Evolutionary conservation across 2,888 invertebrate species (phyloP).

Genomic region (Azorinus chamasolen): DNA sequence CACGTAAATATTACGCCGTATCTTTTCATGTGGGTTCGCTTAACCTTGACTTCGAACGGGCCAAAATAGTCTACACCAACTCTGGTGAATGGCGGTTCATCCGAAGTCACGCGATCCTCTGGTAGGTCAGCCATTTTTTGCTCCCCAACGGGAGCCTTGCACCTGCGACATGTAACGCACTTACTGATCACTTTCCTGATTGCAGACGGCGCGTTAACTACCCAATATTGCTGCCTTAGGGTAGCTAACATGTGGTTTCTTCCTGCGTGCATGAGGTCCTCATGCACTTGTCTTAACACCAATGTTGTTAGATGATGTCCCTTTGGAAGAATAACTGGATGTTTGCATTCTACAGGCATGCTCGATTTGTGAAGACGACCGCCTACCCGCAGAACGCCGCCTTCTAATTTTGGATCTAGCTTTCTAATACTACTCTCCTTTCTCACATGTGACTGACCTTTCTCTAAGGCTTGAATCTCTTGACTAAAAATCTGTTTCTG

Average conservation of each 20-base stretch:
- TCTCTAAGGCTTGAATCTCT: conserved; percentile 1
- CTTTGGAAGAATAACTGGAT: conserved; percentile 47
- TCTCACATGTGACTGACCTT: neutral
- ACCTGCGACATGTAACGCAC: conserved; percentile 38
- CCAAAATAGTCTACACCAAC: conserved; percentile 66
- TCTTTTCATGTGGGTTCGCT: conserved; percentile 46
- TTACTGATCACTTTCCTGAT: conserved; percentile 28
- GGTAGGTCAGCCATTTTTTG: conserved; percentile 55
- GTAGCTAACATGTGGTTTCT: conserved; percentile 42
- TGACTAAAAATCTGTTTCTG: conserved; percentile 16
- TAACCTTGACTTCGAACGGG: conserved; percentile 54
- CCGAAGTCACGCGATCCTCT: conserved; percentile 28
- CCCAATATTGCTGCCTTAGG: conserved; percentile 38
- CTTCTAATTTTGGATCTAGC: conserved; percentile 26
- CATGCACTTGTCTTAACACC: conserved; percentile 36
- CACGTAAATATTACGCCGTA: conserved; percentile 64
- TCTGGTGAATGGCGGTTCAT: conserved; percentile 46
- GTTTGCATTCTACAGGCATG: conserved; percentile 19
- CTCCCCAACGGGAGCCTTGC: conserved; percentile 8
- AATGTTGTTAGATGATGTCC: conserved; percentile 33
- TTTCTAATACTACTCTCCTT: conserved; percentile 11
- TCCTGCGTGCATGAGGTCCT: conserved; percentile 34
- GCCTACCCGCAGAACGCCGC: conserved; percentile 29
- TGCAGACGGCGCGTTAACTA: conserved; percentile 34
- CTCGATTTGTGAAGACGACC: conserved; percentile 23